Percentiles rank a stretch among this genome's conserved stretches.
phyloP scores from a whole-genome alignment of 2,888 invertebrate genomes.

The Epsilonema sp. region DNA sequence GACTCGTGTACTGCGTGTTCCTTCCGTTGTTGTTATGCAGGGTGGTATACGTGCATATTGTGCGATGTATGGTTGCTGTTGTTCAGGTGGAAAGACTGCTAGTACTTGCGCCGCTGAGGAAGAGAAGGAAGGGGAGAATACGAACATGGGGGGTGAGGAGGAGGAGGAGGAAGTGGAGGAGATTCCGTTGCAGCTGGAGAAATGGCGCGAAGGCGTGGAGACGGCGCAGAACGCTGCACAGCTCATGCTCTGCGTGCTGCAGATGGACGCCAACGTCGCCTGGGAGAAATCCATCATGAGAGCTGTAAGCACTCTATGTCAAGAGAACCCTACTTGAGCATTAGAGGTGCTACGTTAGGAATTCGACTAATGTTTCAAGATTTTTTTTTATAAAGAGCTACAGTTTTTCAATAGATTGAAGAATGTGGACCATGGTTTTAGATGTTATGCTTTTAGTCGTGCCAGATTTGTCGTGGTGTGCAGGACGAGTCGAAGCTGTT shows the following conservation, averaged over 20 bases:
- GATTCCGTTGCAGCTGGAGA: conserved; percentile 44
- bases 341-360: too few relatives aligned
- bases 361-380: too few relatives aligned
- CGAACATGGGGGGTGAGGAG: background rate
- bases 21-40: too few relatives aligned
- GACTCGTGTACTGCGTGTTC: too few relatives aligned
- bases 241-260: conserved; percentile 65
- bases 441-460: conserved; percentile 64
- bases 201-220: conserved; percentile 70
- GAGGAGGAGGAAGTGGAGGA: conserved; percentile 38
- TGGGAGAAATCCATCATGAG: conserved; percentile 99
- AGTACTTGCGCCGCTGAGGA: too few relatives aligned
- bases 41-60: too few relatives aligned
- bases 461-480: conserved; percentile 87
- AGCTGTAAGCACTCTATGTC: conserved; percentile 51
- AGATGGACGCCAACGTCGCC: conserved; percentile 68
- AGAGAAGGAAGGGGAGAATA: too few relatives aligned
- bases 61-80: too few relatives aligned
- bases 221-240: conserved; percentile 70
- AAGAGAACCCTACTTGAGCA: background rate
- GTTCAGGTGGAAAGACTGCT: too few relatives aligned
- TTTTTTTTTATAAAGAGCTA: too few relatives aligned
- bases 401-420: too few relatives aligned
- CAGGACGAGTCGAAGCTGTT: conserved; percentile 85
- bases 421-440: too few relatives aligned